Base-by-base conservation (phyloP, 2,888 invertebrate genomes). In the Acleris holmiana region DNA sequence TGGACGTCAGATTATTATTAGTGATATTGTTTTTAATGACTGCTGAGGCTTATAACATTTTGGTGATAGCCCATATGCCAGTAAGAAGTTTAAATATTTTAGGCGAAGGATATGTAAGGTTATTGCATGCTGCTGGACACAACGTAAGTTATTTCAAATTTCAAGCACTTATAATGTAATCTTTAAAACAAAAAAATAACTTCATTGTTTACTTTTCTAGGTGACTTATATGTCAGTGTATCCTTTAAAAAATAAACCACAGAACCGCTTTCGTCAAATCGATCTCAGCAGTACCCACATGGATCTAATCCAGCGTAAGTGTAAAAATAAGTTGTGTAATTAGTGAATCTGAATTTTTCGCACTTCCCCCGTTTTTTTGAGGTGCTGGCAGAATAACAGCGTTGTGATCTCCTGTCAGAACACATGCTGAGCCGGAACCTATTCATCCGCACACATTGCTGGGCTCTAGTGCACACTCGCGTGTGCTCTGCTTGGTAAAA, bases 171-270 rank as follows among this genome's bases (percentile, higher is more conserved):
- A 8, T 25, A 7, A 29, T 29, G 29, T 8, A 29, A 29, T 29
- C 7, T 29, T 2, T n/a, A n/a, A n/a, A n/a, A 29, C 8, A 29
- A 29, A 29, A n/a, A 29, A 29, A 29, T 4, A 2, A 29, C 29
- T 29, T 2, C 7, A 53, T 10, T 2, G 18, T 40, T 57, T 25
- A 6, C n/a, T 41, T 44, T n/a, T 35, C 13, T 13, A 64, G 64
- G 58, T 64, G 8, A 64, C 64, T 17, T 64, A 64, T 15, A 49
- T 64, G 15, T 59, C 64, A 41, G 64, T 64, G 8, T 64, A 64
- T 23, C 64, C 64, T n/a, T 6, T 54, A 19, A 64, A 58, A 41
- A 46, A 54, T 41, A 48, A 41, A 13, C 47, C 63, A 10, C 41
- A 49, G 4, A 59, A 54, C 25, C 48, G 58, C 41, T 64, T 40